Evolutionary conservation across 2,888 invertebrate species (phyloP).

Genomic region (Drosophila incognita): DNA sequence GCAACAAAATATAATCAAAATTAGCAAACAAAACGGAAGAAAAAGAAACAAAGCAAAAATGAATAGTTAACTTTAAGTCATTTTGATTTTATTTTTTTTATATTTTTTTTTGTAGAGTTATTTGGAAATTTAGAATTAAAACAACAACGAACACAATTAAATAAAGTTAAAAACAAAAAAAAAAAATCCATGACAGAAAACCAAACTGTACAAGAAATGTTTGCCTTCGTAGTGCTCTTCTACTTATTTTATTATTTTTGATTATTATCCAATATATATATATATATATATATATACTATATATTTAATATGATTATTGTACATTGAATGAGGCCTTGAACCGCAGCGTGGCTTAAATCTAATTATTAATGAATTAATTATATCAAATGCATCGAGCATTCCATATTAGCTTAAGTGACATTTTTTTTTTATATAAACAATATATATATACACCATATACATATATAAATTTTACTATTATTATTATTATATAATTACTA

Average conservation of each 20-base stretch:
- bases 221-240: constrained; percentile 60
- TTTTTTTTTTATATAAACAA: constrained; percentile 25
- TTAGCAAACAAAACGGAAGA: constrained; percentile 33
- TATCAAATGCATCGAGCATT: constrained; percentile 38
- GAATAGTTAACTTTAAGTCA: neutral
- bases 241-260: constrained; percentile 5
- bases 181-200: constrained; percentile 30
- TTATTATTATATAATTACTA: constrained; percentile 10
- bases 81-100: constrained; percentile 10
- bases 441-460: constrained; percentile 26
- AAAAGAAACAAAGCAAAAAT: constrained; percentile 7
- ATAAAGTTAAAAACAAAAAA: constrained; percentile 22
- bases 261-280: constrained; percentile 9
- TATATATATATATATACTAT: constrained; percentile 12
- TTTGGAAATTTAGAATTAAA: constrained; percentile 15
- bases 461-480: constrained; percentile 24
- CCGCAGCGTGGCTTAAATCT: constrained; percentile 83
- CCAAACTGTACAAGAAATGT: constrained; percentile 37
- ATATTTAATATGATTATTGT: constrained; percentile 51
- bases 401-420: constrained; percentile 53
- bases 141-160: constrained; percentile 30
- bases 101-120: constrained; percentile 22
- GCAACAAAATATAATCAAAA: constrained; percentile 53
- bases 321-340: constrained; percentile 82
- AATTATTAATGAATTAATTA: constrained; percentile 38